These are phyloP conservation scores for Drosophila subquinaria DNA, from an alignment of 2,888 invertebrate species.

Conservation along the genomic window DNA sequence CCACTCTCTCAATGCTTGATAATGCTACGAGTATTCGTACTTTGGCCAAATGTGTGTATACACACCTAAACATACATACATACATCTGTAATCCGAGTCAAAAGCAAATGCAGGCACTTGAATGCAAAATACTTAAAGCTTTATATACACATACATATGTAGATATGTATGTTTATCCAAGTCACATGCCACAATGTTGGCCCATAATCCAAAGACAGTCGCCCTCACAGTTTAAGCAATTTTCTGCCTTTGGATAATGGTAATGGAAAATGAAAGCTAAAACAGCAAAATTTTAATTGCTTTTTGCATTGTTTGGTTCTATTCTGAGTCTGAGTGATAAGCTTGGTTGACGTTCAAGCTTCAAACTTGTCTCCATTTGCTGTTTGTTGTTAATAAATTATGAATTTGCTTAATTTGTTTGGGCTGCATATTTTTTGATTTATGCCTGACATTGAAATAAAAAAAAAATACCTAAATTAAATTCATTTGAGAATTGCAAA, in stretches of 20 bases:
- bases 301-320: constrained; percentile 65
- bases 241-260: constrained; percentile 35
- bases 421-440: constrained; percentile 10
- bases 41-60: constrained; percentile 50
- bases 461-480: neutral
- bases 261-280: constrained; percentile 31
- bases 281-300: constrained; percentile 64
- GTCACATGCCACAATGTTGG: constrained; percentile 4
- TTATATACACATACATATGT: constrained; percentile 26
- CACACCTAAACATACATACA: constrained; percentile 20
- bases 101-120: constrained; percentile 59
- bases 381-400: constrained; percentile 19
- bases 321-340: constrained; percentile 30
- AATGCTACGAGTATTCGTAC: constrained; percentile 13
- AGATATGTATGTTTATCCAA: neutral
- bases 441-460: constrained; percentile 13
- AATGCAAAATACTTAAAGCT: constrained; percentile 60
- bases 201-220: constrained; percentile 6
- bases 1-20: constrained; percentile 19
- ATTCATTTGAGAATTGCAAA: neutral
- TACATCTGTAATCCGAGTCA: constrained; percentile 43
- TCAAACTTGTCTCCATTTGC: constrained; percentile 30
- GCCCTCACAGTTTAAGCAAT: constrained; percentile 40
- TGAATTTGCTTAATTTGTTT: constrained; percentile 27
- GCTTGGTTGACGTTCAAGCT: constrained; percentile 18